Evolutionary conservation across 2,888 invertebrate species (phyloP).

Genomic region (Liodrosophila aerea): DNA sequence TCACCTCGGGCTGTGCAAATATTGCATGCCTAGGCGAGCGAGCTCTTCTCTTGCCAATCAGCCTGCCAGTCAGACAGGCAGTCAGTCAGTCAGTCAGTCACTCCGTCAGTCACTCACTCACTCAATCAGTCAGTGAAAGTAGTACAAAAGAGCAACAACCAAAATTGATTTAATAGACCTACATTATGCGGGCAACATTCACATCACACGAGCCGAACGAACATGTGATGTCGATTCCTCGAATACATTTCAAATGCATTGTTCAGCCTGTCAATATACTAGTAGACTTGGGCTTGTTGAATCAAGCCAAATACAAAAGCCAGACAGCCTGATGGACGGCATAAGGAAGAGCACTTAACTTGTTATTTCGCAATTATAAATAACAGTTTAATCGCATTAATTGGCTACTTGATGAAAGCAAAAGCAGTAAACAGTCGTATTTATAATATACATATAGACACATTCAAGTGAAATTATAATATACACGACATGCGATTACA

Average conservation of each 20-base stretch:
- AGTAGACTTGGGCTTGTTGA: slow-evolving; percentile 32
- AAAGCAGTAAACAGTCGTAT: slow-evolving; percentile 8
- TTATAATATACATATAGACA: no score
- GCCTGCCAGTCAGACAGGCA: slow-evolving; percentile 8
- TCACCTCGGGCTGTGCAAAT: slow-evolving; percentile 44
- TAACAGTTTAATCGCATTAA: slow-evolving; percentile 31
- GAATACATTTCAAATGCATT: slow-evolving; percentile 37
- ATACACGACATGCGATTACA: no score
- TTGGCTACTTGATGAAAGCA: slow-evolving; percentile 27
- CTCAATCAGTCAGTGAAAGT: slow-evolving; percentile 39
- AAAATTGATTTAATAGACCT: slow-evolving; percentile 70
- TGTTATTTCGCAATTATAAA: slow-evolving; percentile 17
- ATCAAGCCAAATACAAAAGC: slow-evolving; percentile 14
- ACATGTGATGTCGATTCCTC: slow-evolving; percentile 15
- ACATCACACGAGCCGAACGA: slow-evolving; percentile 1
- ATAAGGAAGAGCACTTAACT: background rate
- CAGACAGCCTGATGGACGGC: background rate
- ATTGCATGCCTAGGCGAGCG: slow-evolving; percentile 40
- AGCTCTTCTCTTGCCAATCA: slow-evolving; percentile 23
- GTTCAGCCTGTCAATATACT: slow-evolving; percentile 42
- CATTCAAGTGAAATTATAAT: slow-evolving; percentile 4
- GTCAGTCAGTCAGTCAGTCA: background rate
- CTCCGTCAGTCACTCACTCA: slow-evolving; percentile 4
- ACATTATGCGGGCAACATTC: slow-evolving; percentile 40
- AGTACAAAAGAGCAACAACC: slow-evolving; percentile 68